Evolutionary conservation across 2,888 invertebrate genomes (phyloP).

Genomic region (Melolontha melolontha): DNA sequence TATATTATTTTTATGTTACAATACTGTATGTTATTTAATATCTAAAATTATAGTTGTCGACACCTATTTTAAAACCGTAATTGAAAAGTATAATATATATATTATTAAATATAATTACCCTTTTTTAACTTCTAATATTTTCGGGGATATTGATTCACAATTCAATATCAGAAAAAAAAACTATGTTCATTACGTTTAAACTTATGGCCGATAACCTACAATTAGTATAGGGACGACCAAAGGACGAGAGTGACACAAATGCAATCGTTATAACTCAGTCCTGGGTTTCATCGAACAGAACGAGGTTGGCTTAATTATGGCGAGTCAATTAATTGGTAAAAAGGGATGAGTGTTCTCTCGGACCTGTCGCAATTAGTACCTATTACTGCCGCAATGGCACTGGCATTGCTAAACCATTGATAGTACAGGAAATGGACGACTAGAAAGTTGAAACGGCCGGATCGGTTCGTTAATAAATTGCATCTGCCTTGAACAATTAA

Average conservation of each 20-base stretch:
- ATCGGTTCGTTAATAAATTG: conserved; percentile 43
- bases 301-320: conserved; percentile 64
- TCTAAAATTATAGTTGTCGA: too few species aligned
- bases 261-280: conserved; percentile 57
- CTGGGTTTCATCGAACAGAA: conserved; percentile 58
- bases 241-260: conserved; percentile 45
- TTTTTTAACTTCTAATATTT: too few species aligned
- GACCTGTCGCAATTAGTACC: conserved; percentile 60
- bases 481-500: conserved; percentile 38
- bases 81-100: too few species aligned
- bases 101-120: too few species aligned
- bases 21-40: too few species aligned
- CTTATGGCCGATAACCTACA: conserved; percentile 33
- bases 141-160: background rate
- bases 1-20: too few species aligned
- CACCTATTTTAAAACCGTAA: too few species aligned
- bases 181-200: conserved; percentile 6
- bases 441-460: conserved; percentile 40
- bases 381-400: conserved; percentile 56
- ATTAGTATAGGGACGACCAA: conserved; percentile 35
- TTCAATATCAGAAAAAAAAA: conserved; percentile 1
- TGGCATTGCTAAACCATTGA: conserved; percentile 52
- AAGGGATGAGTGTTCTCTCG: conserved; percentile 57
- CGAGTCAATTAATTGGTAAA: conserved; percentile 64
- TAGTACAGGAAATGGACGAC: conserved; percentile 45